Base-by-base conservation (phyloP, 2,113 vertebrate species). In the Indri indri region DNA sequence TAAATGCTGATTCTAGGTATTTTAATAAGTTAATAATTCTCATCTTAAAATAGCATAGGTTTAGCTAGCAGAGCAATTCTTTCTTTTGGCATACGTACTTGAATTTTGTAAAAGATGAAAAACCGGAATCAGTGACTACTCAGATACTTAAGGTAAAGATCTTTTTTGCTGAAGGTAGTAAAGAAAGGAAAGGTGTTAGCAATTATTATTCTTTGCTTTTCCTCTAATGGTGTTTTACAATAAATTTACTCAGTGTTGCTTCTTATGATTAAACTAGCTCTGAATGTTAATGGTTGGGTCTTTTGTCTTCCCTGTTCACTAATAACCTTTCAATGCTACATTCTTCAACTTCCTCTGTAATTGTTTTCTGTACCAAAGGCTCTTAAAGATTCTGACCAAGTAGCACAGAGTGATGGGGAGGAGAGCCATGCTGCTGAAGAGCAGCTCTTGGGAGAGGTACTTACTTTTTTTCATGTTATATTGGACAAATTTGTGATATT, bases 381-480 rank as follows among this genome's bases (percentile, higher is more conserved):
- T 98, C 93, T 97, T 85, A 76, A 97, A 98, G 98, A 98, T 94
- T 97, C 98, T 98, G 98, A 98, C 91, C 98, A 87, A 88, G 93
- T 98, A 96, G 97, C 98, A 63, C 98, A 95, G 50, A 97, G 90
- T 0, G 91, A 98, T 92, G 98, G 96, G 42, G 97, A 98, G 6
- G 98, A 99, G 95, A 97, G 93, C 74, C 93, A 87, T 37, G 96
- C 98, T 97, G 93, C 98, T 77, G 98, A 99, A 94, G 99, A 99
- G 77, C 98, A 99, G 66, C 82, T 98, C 95, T 98, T 98, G 97
- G 98, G 98, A 98, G 98, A 99, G 99, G 99, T 99, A 99, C 98
- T 98, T 95, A 11, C 32, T 96, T 85, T 94, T 97, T 87, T 90
- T 79, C 96, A 95, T 85, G 97, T 90, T 80, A 22, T 94, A 42